Percentiles rank a stretch among this genome's conserved stretches.
These are phyloP conservation scores for Mastomys coucha DNA, from an alignment of 2,113 vertebrate genomes.

Conservation along the genomic window DNA sequence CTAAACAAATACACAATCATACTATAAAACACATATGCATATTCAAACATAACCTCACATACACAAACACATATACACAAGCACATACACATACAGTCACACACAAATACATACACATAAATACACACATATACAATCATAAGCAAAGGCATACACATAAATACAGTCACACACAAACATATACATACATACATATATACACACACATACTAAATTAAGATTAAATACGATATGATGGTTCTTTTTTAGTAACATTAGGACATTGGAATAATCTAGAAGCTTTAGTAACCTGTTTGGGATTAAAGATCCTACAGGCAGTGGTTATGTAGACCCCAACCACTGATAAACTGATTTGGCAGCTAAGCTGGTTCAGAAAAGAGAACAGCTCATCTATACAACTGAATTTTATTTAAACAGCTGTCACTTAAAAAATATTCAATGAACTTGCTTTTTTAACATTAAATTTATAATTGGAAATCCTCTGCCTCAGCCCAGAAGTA, in stretches of 20 bases:
- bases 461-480: slow-evolving; percentile 1
- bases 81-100: neutral
- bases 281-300: neutral
- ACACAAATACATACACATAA: neutral
- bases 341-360: neutral
- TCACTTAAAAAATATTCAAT: neutral
- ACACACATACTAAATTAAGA: neutral
- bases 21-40: neutral
- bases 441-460: neutral
- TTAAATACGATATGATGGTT: neutral
- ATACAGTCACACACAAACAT: too few relatives aligned
- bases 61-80: neutral
- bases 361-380: neutral
- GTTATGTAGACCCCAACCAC: neutral
- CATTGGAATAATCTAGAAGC: slow-evolving; percentile 40
- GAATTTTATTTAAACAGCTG: neutral
- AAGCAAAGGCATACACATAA: neutral
- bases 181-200: too few relatives aligned
- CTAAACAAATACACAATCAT: neutral
- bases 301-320: neutral
- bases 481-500: neutral
- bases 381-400: neutral
- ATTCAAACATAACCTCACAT: too few relatives aligned
- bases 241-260: neutral
- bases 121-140: neutral